phyloP scores from a whole-genome alignment of 92 coral and sea anemone genomes.

The Phymanthus crucifer region DNA sequence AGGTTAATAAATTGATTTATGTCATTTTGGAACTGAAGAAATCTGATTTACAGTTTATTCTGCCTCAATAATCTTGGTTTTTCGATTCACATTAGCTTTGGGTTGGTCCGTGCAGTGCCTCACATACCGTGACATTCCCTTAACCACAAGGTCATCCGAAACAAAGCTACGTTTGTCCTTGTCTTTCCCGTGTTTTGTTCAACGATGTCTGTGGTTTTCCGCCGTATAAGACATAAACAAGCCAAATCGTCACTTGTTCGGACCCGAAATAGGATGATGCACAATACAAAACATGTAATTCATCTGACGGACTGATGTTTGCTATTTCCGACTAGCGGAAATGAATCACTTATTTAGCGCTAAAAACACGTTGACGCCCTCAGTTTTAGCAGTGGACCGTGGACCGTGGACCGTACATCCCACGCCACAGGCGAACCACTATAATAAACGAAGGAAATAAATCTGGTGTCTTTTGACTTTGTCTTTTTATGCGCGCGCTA shows the following conservation, averaged over 20 bases:
- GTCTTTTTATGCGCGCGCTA: no score
- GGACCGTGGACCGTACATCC: no score
- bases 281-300: background rate
- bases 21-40: background rate
- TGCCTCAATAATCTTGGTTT: background rate
- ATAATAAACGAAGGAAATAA: no score
- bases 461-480: no score
- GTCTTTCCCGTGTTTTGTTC: background rate
- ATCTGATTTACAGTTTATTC: background rate
- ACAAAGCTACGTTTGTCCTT: background rate
- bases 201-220: conserved; percentile 1
- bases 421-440: no score
- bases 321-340: background rate
- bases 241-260: background rate
- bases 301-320: background rate
- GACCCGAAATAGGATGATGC: background rate
- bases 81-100: no score
- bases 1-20: background rate
- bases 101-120: background rate
- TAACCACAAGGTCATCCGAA: background rate
- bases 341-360: background rate
- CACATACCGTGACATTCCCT: background rate
- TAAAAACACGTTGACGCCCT: background rate
- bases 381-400: background rate
- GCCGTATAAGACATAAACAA: background rate